Conservation (phyloP, 2,113 vertebrate species). For the Oncorhynchus keta region DNA sequence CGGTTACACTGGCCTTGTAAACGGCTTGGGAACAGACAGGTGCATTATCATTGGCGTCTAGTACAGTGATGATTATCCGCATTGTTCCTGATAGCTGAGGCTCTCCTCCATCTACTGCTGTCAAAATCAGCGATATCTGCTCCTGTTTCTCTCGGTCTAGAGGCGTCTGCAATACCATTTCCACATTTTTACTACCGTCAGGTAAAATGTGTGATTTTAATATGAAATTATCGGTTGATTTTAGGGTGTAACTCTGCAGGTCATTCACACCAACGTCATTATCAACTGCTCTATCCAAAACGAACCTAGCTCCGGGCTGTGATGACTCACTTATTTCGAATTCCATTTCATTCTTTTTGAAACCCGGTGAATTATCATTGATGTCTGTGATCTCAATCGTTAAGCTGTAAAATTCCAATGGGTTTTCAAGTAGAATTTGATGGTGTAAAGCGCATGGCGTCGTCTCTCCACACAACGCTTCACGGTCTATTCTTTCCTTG, state of each 20-base stretch:
- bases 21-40: conserved; percentile 51
- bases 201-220: conserved; percentile 52
- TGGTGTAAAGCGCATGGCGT: conserved; percentile 72
- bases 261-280: conserved; percentile 46
- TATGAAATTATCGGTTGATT: conserved; percentile 60
- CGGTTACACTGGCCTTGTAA: conserved; percentile 28
- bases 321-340: conserved; percentile 57
- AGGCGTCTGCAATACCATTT: conserved; percentile 60
- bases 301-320: conserved; percentile 52
- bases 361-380: conserved; percentile 74
- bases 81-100: neutral
- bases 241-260: conserved; percentile 74
- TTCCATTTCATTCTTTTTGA: conserved; percentile 32
- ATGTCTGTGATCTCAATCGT: conserved; percentile 67
- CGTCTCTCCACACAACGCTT: conserved; percentile 64
- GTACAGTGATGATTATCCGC: conserved; percentile 47
- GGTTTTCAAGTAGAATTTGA: conserved; percentile 70
- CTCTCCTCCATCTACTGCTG: conserved; percentile 58
- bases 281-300: conserved; percentile 38
- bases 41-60: conserved; percentile 78
- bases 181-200: conserved; percentile 64
- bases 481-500: conserved; percentile 76
- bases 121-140: conserved; percentile 47
- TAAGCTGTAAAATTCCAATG: conserved; percentile 66
- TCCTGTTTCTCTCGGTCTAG: conserved; percentile 63